Evolutionary conservation across 1,140 invertebrate genomes (phyloP), one percentile per base, ranked within the genome.

Genomic region (Cotesia typhae): DNA sequence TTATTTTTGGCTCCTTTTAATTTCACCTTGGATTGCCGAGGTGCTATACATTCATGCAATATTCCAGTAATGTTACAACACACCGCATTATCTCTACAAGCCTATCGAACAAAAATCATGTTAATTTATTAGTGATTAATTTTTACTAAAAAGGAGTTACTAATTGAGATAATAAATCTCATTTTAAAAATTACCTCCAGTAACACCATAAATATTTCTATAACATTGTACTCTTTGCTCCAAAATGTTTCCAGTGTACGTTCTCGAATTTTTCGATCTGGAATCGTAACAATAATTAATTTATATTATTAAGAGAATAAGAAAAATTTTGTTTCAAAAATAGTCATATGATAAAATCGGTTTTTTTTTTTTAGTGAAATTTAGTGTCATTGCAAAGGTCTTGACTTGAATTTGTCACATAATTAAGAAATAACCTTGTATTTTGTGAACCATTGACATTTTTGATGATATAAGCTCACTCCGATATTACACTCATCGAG

Each of bases 181-280:
- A 7, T 59, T n/a, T 38, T 37, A 47, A 69, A 38, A 72, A 78
- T 83, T 78, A 91, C 90, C 84, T 90, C 90, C 73, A 91, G 80
- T 67, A 89, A 83, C 14, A 84, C 80, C 12, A 90, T 79, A 36
- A 91, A 83, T 76, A 88, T 87, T 75, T 89, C 86, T 47, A 91
- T 83, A 38, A 86, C 82, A n/a, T 87, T 87, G 6, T 88, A 85
- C 75, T 89, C 89, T 70, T 89, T 89, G 73, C 84, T 86, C 87
- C 89, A 89, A 71, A 91, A 69, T 76, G 87, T 88, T 38, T 90
- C 89, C 76, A 90, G 73, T 10, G 87, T 89, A 67, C 82, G 84
- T 76, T 90, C 90, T 1, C 89, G 87, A n/a, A 89, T 80, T 74
- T 86, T 85, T 78, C 88, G 88, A 79, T 91, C 90, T 91, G 84